A percentile compares a stretch with the other conserved stretches of the same genome.
Evolutionary conservation across 1,140 invertebrate species (phyloP).

Genomic region (Drosophila carrolli): DNA sequence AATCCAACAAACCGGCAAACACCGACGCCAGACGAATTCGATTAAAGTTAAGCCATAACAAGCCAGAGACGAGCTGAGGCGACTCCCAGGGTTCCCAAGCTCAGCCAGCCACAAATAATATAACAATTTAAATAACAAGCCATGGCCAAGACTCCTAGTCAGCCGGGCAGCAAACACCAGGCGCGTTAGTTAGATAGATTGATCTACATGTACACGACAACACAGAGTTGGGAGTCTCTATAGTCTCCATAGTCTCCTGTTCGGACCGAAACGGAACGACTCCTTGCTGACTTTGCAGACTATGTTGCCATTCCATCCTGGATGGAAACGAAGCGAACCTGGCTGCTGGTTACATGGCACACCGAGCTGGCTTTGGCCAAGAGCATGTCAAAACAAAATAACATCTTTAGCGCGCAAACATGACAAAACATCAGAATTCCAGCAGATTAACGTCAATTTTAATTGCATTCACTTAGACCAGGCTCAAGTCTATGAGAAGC

Average conservation of each 20-base stretch:
- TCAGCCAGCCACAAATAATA: slow-evolving; percentile 79
- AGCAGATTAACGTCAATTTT: slow-evolving; percentile 83
- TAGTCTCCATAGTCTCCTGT: no score
- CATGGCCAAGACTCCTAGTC: slow-evolving; percentile 49
- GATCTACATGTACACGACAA: slow-evolving; percentile 82
- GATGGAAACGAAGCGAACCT: slow-evolving; percentile 24
- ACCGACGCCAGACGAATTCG: slow-evolving; percentile 68
- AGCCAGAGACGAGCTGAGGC: slow-evolving; percentile 39
- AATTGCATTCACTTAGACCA: slow-evolving; percentile 80
- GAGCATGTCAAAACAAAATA: slow-evolving; percentile 83
- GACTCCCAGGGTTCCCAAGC: slow-evolving; percentile 64
- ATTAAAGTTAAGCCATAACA: slow-evolving; percentile 78
- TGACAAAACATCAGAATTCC: slow-evolving; percentile 83
- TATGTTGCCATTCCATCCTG: slow-evolving; percentile 33
- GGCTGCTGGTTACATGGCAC: slow-evolving; percentile 55
- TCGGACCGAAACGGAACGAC: slow-evolving; percentile 11
- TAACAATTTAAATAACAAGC: slow-evolving; percentile 83
- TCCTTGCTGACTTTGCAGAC: slow-evolving; percentile 33
- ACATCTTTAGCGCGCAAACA: slow-evolving; percentile 83
- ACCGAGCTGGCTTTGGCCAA: slow-evolving; percentile 46
- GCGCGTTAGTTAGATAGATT: slow-evolving; percentile 83
- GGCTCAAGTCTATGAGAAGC: slow-evolving; percentile 64
- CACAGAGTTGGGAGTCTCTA: slow-evolving; percentile 41
- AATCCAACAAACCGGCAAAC: slow-evolving; percentile 21
- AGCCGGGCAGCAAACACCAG: slow-evolving; percentile 65